These are phyloP conservation scores for Tyrannus savana DNA, from an alignment of 2,113 vertebrate species.

Conservation along the genomic window DNA sequence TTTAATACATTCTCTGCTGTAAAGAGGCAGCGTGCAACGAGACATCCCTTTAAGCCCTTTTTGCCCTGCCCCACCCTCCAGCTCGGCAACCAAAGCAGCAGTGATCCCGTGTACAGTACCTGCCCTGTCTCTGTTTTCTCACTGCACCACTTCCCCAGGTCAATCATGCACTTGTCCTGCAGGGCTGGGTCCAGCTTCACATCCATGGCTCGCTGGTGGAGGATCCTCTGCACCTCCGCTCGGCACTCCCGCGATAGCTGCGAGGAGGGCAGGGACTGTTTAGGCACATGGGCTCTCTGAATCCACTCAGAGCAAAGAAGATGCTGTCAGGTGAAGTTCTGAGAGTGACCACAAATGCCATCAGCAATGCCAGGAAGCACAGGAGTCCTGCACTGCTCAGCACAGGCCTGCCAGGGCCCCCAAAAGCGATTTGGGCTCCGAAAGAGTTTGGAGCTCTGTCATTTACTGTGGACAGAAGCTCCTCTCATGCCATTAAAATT, in stretches of 20 bases:
- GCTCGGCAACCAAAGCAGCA: background rate
- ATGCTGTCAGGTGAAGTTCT: background rate
- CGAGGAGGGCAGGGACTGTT: background rate
- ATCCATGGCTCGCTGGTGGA: conserved; percentile 95
- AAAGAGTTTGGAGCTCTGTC: background rate
- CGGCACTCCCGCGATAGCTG: conserved; percentile 94
- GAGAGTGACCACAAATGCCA: background rate
- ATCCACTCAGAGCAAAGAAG: background rate
- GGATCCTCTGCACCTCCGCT: conserved; percentile 93
- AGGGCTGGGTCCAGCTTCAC: conserved; percentile 93
- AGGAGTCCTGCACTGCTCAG: background rate
- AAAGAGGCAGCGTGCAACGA: background rate
- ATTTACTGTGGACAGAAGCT: background rate
- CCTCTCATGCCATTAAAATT: background rate
- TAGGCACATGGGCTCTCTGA: background rate
- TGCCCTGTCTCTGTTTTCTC: conserved; percentile 92
- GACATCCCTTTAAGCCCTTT: background rate
- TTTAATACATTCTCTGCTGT: background rate
- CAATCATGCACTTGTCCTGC: conserved; percentile 93
- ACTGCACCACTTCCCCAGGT: conserved; percentile 97
- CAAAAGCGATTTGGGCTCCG: background rate
- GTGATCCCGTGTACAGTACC: conserved; percentile 47
- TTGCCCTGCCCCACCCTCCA: background rate
- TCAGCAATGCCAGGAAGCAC: background rate
- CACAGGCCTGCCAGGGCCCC: background rate